Evolutionary conservation across 2,113 vertebrate genomes (phyloP).

Genomic region (Genyomyrus donnyi): DNA sequence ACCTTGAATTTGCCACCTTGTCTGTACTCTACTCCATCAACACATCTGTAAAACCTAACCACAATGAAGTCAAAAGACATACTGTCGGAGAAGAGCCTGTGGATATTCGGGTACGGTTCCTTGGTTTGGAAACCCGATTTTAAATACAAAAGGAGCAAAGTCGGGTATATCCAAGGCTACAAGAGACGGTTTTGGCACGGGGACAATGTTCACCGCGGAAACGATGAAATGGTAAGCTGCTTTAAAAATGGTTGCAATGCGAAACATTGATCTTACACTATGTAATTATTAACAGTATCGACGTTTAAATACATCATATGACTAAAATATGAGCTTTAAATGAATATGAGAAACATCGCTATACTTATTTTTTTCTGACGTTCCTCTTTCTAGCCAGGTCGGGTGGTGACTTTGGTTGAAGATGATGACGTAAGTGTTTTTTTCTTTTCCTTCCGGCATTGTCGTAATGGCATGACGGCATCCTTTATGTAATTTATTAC

Average conservation of each 20-base stretch:
- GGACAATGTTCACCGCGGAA: slow-evolving; percentile 88
- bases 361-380: neutral
- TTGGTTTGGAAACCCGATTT: slow-evolving; percentile 92
- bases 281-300: neutral
- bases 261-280: neutral
- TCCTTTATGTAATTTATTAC: neutral
- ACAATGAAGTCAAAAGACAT: slow-evolving; percentile 63
- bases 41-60: slow-evolving; percentile 14
- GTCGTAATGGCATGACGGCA: neutral
- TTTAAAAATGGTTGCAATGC: neutral
- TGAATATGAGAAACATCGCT: neutral
- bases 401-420: slow-evolving; percentile 85
- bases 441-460: neutral
- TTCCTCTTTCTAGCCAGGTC: slow-evolving; percentile 67
- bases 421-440: slow-evolving; percentile 74
- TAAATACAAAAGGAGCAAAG: slow-evolving; percentile 72
- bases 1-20: neutral
- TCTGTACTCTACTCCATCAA: neutral
- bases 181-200: slow-evolving; percentile 96
- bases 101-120: slow-evolving; percentile 95
- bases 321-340: neutral
- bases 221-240: slow-evolving; percentile 64
- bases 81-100: slow-evolving; percentile 60
- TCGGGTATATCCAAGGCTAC: slow-evolving; percentile 83
- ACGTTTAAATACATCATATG: neutral